phyloP scores from a whole-genome alignment of 1,140 invertebrate genomes.

The Drosophila guanche region DNA sequence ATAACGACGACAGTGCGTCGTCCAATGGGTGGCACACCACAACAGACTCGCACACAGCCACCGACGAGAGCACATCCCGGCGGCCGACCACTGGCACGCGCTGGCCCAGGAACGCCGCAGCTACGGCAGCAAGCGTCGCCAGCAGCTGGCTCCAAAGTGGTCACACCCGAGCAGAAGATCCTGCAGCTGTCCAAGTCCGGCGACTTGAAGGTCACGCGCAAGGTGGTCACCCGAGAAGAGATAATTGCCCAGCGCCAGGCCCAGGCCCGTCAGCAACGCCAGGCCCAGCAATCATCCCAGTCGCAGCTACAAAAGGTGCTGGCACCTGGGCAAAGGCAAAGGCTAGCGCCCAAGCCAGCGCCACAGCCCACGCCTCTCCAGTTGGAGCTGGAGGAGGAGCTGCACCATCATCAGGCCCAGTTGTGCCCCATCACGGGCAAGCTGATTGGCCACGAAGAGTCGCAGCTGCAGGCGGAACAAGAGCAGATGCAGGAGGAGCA shows the following conservation, averaged over 20 bases:
- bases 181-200: slow-evolving; percentile 79
- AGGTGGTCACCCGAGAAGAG: slow-evolving; percentile 77
- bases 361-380: slow-evolving; percentile 28
- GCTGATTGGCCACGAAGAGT: slow-evolving; percentile 75
- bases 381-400: slow-evolving; percentile 65
- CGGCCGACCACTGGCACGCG: slow-evolving; percentile 32
- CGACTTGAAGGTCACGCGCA: slow-evolving; percentile 81
- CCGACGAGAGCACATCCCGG: slow-evolving; percentile 16
- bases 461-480: slow-evolving; percentile 80
- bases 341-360: slow-evolving; percentile 37
- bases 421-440: slow-evolving; percentile 79
- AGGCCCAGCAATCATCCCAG: slow-evolving; percentile 48
- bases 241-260: slow-evolving; percentile 53
- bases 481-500: slow-evolving; percentile 74
- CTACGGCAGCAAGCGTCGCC: slow-evolving; percentile 27
- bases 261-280: slow-evolving; percentile 61
- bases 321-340: slow-evolving; percentile 51
- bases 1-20: slow-evolving; percentile 28
- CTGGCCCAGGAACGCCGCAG: slow-evolving; percentile 36
- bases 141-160: slow-evolving; percentile 42
- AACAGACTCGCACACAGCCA: slow-evolving; percentile 32
- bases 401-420: slow-evolving; percentile 65
- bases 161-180: slow-evolving; percentile 82
- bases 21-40: slow-evolving; percentile 28
- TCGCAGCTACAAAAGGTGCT: slow-evolving; percentile 53